Evolutionary conservation across 2,888 invertebrate genomes (phyloP).

Genomic region (Anodontia alba): DNA sequence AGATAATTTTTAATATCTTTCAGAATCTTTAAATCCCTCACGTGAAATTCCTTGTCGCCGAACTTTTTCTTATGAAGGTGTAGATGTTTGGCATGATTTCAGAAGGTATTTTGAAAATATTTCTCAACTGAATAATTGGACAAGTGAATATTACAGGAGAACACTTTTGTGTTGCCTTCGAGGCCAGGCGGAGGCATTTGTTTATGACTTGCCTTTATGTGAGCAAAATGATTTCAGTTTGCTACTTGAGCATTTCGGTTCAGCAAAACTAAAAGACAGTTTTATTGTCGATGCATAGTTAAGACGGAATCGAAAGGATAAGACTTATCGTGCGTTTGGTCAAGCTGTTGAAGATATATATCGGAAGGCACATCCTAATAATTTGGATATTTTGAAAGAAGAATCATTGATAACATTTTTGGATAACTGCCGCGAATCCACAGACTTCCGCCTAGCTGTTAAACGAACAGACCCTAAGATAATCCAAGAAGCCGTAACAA

Average conservation of each 20-base stretch:
- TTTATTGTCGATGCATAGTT: constrained; percentile 19
- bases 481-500: constrained; percentile 40
- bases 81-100: background rate
- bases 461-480: constrained; percentile 38
- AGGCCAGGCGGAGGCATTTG: too few species aligned
- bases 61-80: too few species aligned
- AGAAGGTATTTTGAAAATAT: too few species aligned
- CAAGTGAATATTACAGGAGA: constrained; percentile 26
- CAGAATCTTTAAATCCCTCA: too few species aligned
- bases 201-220: too few species aligned
- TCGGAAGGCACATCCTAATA: constrained; percentile 35
- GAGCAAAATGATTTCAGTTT: constrained; percentile 9
- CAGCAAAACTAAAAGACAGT: constrained; percentile 37
- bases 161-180: constrained; percentile 33
- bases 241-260: constrained; percentile 24
- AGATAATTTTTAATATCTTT: too few species aligned
- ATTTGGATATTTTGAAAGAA: constrained; percentile 31
- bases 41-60: too few species aligned
- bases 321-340: constrained; percentile 37
- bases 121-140: constrained; percentile 15
- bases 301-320: constrained; percentile 23
- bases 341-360: constrained; percentile 39
- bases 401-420: constrained; percentile 26
- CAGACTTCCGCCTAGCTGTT: too few species aligned
- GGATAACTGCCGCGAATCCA: too few species aligned